Conservation (phyloP, 2,113 vertebrate species). For the Nothocercus julius region DNA sequence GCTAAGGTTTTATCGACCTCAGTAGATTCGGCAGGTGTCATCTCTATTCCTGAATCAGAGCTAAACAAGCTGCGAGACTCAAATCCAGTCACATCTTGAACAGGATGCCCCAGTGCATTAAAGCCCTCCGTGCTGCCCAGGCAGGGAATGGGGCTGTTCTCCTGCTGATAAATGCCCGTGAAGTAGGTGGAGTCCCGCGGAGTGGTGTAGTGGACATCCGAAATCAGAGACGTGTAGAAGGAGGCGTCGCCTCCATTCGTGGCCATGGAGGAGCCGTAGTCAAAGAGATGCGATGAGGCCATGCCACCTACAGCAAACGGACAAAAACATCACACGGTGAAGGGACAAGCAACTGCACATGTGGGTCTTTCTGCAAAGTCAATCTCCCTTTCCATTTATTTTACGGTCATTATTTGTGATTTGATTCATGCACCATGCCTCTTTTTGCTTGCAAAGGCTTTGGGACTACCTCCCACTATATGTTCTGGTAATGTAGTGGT, state of each 20-base stretch:
- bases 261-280: slow-evolving; percentile 70
- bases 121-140: slow-evolving; percentile 74
- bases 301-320: slow-evolving; percentile 78
- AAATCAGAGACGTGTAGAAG: slow-evolving; percentile 93
- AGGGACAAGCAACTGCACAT: neutral
- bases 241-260: slow-evolving; percentile 80
- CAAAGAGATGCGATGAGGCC: slow-evolving; percentile 48
- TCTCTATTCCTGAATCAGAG: slow-evolving; percentile 89
- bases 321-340: slow-evolving; percentile 11
- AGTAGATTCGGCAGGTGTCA: slow-evolving; percentile 84
- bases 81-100: slow-evolving; percentile 78
- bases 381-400: accelerated
- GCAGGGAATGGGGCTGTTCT: slow-evolving; percentile 61
- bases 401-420: neutral
- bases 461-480: neutral
- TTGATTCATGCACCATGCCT: neutral
- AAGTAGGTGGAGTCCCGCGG: slow-evolving; percentile 84
- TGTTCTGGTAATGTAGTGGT: neutral
- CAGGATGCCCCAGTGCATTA: slow-evolving; percentile 36
- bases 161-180: slow-evolving; percentile 82
- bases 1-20: slow-evolving; percentile 85
- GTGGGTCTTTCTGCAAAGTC: neutral
- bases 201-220: slow-evolving; percentile 79
- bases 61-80: slow-evolving; percentile 84
- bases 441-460: neutral